Conservation (phyloP, 92 coral and sea anemone genomes). For the Epizoanthus stellaris region DNA sequence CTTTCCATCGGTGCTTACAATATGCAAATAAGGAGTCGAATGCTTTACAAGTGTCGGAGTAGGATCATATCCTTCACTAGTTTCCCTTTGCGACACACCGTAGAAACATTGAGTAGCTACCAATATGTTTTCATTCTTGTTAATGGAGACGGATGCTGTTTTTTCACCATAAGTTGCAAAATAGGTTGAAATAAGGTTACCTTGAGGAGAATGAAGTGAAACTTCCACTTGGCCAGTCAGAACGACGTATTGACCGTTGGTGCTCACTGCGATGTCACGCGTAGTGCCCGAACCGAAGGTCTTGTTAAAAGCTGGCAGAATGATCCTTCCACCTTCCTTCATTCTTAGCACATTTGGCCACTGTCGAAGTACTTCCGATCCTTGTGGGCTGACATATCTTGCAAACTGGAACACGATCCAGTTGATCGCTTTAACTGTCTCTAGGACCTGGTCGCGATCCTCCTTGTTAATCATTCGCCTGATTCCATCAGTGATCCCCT, state of each 20-base stretch:
- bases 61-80: too few relatives aligned
- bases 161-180: neutral
- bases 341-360: constrained; percentile 6
- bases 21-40: neutral
- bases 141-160: neutral
- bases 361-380: neutral
- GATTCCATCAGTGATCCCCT: neutral
- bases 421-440: constrained; percentile 8
- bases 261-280: constrained; percentile 1
- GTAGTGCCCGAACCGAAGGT: neutral
- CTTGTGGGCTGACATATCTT: neutral
- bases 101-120: neutral
- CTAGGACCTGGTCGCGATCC: neutral
- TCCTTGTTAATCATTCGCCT: constrained; percentile 13
- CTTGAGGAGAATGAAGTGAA: neutral
- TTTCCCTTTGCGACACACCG: too few relatives aligned
- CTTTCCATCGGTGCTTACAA: neutral
- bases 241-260: neutral
- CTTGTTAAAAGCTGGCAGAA: neutral
- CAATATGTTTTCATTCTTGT: neutral
- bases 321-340: neutral
- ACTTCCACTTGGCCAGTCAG: neutral
- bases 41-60: too few relatives aligned
- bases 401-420: constrained; percentile 29
- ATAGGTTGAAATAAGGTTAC: too few relatives aligned